Conservation (phyloP, 2,888 invertebrate genomes). For the Chaetogeoica ovagalla region DNA sequence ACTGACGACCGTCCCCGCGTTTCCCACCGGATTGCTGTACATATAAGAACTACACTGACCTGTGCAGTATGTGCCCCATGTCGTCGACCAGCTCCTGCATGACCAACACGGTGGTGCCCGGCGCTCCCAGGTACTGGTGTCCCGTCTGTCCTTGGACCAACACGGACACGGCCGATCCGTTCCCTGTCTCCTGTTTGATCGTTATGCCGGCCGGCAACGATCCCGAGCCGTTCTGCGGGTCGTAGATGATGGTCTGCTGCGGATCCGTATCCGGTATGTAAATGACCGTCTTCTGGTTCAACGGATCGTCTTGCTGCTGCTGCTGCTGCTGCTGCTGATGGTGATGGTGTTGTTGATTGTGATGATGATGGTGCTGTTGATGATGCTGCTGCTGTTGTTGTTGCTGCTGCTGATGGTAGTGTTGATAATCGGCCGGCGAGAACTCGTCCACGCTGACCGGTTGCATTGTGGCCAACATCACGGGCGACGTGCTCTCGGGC, state of each 20-base stretch:
- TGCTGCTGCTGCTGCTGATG: conserved; percentile 54
- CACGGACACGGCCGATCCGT: conserved; percentile 64
- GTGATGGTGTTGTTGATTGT: conserved; percentile 41
- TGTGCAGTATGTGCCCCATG: conserved; percentile 67
- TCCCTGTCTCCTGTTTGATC: conserved; percentile 54
- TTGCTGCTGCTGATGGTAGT: conserved; percentile 54
- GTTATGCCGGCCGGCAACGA: conserved; percentile 53
- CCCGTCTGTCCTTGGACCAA: conserved; percentile 63
- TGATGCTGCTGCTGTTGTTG: conserved; percentile 55
- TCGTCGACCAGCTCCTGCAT: conserved; percentile 74
- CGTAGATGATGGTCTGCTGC: conserved; percentile 54
- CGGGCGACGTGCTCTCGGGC: conserved; percentile 64
- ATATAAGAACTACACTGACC: conserved; percentile 1
- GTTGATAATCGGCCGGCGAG: conserved; percentile 55
- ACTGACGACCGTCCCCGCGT: no score
- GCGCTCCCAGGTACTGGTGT: conserved; percentile 57
- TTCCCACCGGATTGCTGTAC: no score
- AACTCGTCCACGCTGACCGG: conserved; percentile 71
- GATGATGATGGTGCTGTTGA: conserved; percentile 54
- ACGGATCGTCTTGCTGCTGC: conserved; percentile 38
- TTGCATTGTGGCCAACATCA: conserved; percentile 84
- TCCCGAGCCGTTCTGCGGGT: conserved; percentile 53
- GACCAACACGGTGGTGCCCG: conserved; percentile 69
- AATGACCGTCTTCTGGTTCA: conserved; percentile 56
- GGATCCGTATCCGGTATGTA: conserved; percentile 56